Evolutionary conservation across 30 jellyfish, hydroid and myxozoan species (phyloP).

Genomic region (Cassiopea andromeda): DNA sequence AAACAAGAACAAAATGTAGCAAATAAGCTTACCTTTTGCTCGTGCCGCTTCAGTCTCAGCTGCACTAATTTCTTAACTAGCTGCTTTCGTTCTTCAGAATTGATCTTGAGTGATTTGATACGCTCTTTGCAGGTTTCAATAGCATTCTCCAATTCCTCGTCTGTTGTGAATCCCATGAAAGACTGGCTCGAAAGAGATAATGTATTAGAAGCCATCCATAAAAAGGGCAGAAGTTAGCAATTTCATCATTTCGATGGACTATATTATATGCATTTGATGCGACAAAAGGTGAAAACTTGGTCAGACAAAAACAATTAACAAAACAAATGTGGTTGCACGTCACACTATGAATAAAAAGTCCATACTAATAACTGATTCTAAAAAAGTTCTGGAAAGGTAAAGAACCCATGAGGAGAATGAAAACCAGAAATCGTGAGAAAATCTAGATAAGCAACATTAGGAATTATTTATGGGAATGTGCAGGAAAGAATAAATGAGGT

Average conservation of each 20-base stretch:
- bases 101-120: slow-evolving; percentile 51
- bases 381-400: background rate
- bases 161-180: slow-evolving; percentile 92
- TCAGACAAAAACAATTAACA: no score
- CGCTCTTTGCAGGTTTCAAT: slow-evolving; percentile 82
- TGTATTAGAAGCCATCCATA: background rate
- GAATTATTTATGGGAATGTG: background rate
- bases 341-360: no score
- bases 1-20: background rate
- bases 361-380: no score
- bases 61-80: slow-evolving; percentile 77
- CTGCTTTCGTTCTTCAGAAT: slow-evolving; percentile 71
- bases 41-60: slow-evolving; percentile 80
- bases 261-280: no score
- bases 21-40: slow-evolving; percentile 71
- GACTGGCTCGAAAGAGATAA: slow-evolving; percentile 21
- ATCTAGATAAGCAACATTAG: background rate
- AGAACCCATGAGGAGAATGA: background rate
- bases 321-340: no score
- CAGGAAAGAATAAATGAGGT: no score
- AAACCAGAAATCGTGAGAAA: background rate
- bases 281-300: no score
- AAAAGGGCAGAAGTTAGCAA: background rate
- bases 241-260: no score
- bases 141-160: slow-evolving; percentile 90